Conservation (phyloP, 2,113 vertebrate genomes). For the Prinia subflava region DNA sequence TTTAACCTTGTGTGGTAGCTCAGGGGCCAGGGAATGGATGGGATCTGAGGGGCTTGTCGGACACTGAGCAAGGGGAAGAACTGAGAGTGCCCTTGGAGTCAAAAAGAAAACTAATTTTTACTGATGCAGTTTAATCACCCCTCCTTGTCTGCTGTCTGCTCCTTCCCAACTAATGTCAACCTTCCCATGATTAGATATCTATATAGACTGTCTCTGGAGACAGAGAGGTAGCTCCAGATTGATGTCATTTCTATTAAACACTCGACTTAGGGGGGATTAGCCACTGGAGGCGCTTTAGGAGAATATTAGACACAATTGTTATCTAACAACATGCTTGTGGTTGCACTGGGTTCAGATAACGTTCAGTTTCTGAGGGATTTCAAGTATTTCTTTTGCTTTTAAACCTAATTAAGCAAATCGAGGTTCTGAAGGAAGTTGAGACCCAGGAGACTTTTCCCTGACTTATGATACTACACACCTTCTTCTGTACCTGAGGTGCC, state of each 20-base stretch:
- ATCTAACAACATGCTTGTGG: constrained; percentile 1
- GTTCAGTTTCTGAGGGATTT: constrained; percentile 26
- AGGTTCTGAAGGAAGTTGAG: neutral
- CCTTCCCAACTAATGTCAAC: neutral
- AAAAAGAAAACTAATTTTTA: neutral
- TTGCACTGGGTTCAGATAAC: neutral
- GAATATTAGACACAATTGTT: neutral
- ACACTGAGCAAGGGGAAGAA: neutral
- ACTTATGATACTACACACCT: neutral
- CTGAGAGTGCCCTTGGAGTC: neutral
- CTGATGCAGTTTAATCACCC: neutral
- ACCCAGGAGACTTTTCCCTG: neutral
- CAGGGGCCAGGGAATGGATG: neutral
- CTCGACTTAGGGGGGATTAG: neutral
- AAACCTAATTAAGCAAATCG: neutral
- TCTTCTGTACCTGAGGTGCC: neutral
- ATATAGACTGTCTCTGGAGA: constrained; percentile 17
- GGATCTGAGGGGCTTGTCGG: neutral
- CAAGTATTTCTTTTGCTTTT: neutral
- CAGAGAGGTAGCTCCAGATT: neutral
- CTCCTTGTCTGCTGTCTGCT: constrained; percentile 1
- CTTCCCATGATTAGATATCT: constrained; percentile 1
- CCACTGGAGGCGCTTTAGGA: neutral
- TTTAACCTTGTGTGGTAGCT: neutral
- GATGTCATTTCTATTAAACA: neutral